Conservation (phyloP, 2,113 vertebrate species). For the Balaeniceps rex region DNA sequence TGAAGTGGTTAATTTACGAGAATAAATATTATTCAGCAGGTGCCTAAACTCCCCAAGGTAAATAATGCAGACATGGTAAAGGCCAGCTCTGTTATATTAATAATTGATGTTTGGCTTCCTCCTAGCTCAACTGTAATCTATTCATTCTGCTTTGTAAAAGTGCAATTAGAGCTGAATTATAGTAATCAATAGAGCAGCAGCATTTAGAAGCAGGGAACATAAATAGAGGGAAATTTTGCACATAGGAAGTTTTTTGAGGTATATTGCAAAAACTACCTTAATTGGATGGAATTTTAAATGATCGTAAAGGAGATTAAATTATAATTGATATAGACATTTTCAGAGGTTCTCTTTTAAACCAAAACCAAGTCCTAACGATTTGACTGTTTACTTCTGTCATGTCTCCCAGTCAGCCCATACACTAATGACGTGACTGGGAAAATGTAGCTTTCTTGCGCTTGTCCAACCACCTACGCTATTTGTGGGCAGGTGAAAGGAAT, state of each 20-base stretch:
- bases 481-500: neutral
- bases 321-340: neutral
- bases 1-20: slow-evolving; percentile 47
- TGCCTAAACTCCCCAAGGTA: slow-evolving; percentile 38
- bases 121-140: slow-evolving; percentile 49
- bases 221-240: slow-evolving; percentile 18
- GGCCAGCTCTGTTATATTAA: slow-evolving; percentile 59
- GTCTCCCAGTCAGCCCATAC: neutral
- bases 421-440: neutral
- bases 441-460: neutral
- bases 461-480: neutral
- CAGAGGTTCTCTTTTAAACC: neutral
- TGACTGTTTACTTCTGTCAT: neutral
- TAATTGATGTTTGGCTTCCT: slow-evolving; percentile 67
- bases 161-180: slow-evolving; percentile 74
- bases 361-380: neutral
- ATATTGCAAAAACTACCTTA: neutral
- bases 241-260: slow-evolving; percentile 27
- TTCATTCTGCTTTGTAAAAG: slow-evolving; percentile 58
- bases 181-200: slow-evolving; percentile 73
- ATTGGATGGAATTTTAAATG: neutral
- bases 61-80: slow-evolving; percentile 55
- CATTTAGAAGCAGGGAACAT: slow-evolving; percentile 46
- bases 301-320: neutral
- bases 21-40: slow-evolving; percentile 35